Evolutionary conservation across 2,113 vertebrate species (phyloP), one percentile per base, ranked within the genome.

Genomic region (Siniperca knerii): DNA sequence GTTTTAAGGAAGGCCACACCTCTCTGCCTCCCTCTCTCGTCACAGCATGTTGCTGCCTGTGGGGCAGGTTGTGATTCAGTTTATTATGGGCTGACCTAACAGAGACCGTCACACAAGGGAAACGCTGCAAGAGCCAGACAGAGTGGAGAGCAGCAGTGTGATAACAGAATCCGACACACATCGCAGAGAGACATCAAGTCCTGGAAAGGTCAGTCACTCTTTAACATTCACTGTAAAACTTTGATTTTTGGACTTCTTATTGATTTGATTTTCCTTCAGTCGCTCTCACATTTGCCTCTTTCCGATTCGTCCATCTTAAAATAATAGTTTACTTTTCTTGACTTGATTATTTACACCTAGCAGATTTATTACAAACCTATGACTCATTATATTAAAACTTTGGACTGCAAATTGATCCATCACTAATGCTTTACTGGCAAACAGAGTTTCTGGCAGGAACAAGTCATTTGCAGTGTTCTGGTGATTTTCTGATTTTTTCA

Each of bases 41-140:
- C 12, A 48, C 54, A 81, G 65, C 92, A 61, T 83, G 94, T 90
- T 80, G 6, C 23, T 90, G 84, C 92, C 73, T 94, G 94, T 73
- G 71, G 64, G 40, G 15, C 73, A 82, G 81, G 73, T 89, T 61
- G 16, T 40, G 13, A 76, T 83, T 76, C 77, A 64, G 29, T 84
- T 81, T 74, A 85, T 83, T 44, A 70, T 81, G 52, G 21, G 60
- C 60, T 37, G 76, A 87, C 11, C 44, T 55, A 4, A 75, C 20
- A 58, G 69, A 71, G 25, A 35, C 15, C 0, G 9, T 37, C 52
- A n/a, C 62, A 73, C 48, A 69, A 25, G 69, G 61, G 21, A 71
- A 21, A 7, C 2, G 15, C 29, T 0, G 0, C 46, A 6, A 65
- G 52, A 66, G n/a, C 44, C 1, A 1, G 9, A 74, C 62, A n/a